Evolutionary conservation across 2,113 vertebrate genomes (phyloP).

Genomic region (Zingel zingel): DNA sequence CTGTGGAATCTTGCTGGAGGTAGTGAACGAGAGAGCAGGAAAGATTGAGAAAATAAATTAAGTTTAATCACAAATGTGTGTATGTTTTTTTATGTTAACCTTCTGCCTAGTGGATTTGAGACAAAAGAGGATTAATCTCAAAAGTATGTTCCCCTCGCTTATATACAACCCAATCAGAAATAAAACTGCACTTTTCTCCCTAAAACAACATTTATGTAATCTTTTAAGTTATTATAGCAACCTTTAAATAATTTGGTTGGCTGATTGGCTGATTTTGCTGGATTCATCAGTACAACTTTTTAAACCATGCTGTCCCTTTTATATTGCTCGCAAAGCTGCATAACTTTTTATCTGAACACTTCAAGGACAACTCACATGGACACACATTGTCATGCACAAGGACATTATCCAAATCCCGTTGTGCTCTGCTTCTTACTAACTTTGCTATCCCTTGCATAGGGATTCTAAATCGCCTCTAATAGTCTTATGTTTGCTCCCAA

Average conservation of each 20-base stretch:
- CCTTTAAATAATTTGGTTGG: neutral
- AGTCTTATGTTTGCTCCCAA: slow-evolving; percentile 64
- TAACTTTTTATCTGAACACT: slow-evolving; percentile 28
- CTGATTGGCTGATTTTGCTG: neutral
- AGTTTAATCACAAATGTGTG: slow-evolving; percentile 54
- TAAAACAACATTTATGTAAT: neutral
- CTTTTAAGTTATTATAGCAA: neutral
- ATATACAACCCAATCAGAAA: slow-evolving; percentile 17
- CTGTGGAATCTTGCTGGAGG: slow-evolving; percentile 62
- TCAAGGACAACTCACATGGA: slow-evolving; percentile 56
- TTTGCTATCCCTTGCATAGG: slow-evolving; percentile 51
- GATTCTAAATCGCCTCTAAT: slow-evolving; percentile 61
- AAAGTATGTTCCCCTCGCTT: neutral
- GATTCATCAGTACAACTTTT: neutral
- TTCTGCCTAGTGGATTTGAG: slow-evolving; percentile 23
- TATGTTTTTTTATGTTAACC: slow-evolving; percentile 10
- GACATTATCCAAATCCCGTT: slow-evolving; percentile 62
- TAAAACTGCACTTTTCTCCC: neutral
- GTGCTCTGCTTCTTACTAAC: slow-evolving; percentile 51
- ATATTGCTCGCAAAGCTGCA: neutral
- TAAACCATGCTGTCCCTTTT: slow-evolving; percentile 2
- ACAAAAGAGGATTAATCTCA: slow-evolving; percentile 27
- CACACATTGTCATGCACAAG: slow-evolving; percentile 43
- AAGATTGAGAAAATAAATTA: slow-evolving; percentile 55
- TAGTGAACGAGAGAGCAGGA: slow-evolving; percentile 28